Conservation (phyloP, 1,140 invertebrate genomes). For the Lethrus apterus region DNA sequence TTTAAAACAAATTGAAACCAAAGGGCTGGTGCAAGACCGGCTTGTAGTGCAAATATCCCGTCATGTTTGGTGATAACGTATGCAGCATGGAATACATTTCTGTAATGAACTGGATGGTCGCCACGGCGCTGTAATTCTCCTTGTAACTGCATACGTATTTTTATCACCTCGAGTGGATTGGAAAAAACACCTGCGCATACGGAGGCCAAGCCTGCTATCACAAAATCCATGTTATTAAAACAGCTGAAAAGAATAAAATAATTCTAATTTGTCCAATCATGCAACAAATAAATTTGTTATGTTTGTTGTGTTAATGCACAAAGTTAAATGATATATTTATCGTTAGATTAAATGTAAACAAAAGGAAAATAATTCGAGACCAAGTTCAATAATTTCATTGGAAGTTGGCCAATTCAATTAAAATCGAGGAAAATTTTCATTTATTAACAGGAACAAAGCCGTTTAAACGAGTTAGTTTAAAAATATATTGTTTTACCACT, state of each 20-base stretch:
- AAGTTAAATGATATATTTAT: too few relatives aligned
- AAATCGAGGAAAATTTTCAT: too few relatives aligned
- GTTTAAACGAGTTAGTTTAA: too few relatives aligned
- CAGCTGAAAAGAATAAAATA: not conserved
- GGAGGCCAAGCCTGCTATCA: constrained; percentile 31
- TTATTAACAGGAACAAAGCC: too few relatives aligned
- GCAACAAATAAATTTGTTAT: not conserved
- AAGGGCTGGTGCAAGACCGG: constrained; percentile 77
- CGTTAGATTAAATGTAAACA: too few relatives aligned
- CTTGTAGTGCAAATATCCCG: constrained; percentile 70
- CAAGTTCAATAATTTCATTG: not conserved
- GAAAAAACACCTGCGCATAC: constrained; percentile 47
- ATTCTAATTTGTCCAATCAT: not conserved
- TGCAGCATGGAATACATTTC: constrained; percentile 40
- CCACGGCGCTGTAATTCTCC: constrained; percentile 73
- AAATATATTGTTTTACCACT: too few relatives aligned
- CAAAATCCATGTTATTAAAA: constrained; percentile 31
- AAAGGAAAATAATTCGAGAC: not conserved
- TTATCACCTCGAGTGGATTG: constrained; percentile 75
- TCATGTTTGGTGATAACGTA: constrained; percentile 52
- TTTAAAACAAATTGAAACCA: constrained; percentile 51
- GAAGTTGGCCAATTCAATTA: not conserved
- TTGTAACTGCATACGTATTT: constrained; percentile 82
- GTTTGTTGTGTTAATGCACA: not conserved
- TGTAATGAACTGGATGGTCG: constrained; percentile 45